These are phyloP conservation scores for Protosalanx chinensis DNA, from an alignment of 2,797 vertebrate genomes.

Conservation along the genomic window DNA sequence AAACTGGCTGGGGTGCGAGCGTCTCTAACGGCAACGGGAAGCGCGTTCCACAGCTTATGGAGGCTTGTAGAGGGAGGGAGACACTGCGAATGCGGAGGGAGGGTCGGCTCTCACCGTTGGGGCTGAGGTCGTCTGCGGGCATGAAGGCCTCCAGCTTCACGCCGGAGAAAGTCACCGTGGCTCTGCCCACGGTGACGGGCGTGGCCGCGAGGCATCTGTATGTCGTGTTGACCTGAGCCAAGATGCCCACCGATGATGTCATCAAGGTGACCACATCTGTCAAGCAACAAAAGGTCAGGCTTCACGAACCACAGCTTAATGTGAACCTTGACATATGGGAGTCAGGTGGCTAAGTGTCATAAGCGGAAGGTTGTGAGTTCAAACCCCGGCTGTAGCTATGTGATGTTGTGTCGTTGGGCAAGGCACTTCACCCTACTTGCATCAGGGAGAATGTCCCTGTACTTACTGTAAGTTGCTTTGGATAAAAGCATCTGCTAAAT, in stretches of 20 bases:
- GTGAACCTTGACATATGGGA: too few relatives aligned
- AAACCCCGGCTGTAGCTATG: too few relatives aligned
- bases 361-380: too few relatives aligned
- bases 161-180: constrained; percentile 69
- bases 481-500: too few relatives aligned
- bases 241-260: constrained; percentile 63
- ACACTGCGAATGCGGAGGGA: background rate
- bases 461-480: too few relatives aligned
- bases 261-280: constrained; percentile 58
- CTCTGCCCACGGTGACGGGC: constrained; percentile 55
- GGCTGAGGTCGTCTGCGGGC: constrained; percentile 72
- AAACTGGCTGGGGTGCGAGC: too few relatives aligned
- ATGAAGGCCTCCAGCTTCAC: constrained; percentile 85
- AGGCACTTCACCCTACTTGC: too few relatives aligned
- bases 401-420: too few relatives aligned
- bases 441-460: too few relatives aligned
- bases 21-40: too few relatives aligned
- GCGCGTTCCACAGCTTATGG: background rate
- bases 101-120: constrained; percentile 67
- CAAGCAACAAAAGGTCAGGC: background rate
- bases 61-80: background rate
- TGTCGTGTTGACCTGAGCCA: constrained; percentile 75
- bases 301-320: too few relatives aligned
- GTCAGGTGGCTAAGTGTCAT: too few relatives aligned
- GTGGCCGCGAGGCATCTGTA: constrained; percentile 77